Evolutionary conservation across 2,113 vertebrate species (phyloP), one percentile per base, ranked within the genome.

Genomic region (Paralichthys olivaceus): DNA sequence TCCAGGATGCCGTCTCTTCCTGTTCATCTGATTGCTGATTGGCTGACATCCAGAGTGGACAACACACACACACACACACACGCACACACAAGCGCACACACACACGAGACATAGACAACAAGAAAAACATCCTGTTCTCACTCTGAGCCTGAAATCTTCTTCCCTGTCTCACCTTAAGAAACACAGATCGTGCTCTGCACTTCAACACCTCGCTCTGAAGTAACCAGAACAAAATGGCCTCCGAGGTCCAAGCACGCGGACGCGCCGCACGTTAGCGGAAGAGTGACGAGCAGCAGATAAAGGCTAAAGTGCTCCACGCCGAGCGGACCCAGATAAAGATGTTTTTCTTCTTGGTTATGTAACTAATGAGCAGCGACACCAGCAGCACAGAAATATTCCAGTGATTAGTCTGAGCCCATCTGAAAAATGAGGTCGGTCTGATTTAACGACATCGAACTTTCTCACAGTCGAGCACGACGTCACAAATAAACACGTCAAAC

Each of bases 61-160:
- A 65, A 58, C 43, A 12, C 60, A 47, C 67, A 68, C 75, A 68
- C 73, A 45, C 7, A 65, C 69, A 55, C 66, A 19, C 60, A 47
- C 68, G 66, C 76, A 63, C 74, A 72, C 65, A 66, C 60, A 64
- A n/a, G n/a, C n/a, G n/a, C n/a, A 69, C 76, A 63, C 74, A 72
- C 65, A 66, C 60, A 64, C 15, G 34, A 82, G 57, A 87, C 72
- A 87, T 54, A 89, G 73, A 80, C 43, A 7, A 57, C 19, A 60
- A 73, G 72, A 86, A 83, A 89, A 89, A 91, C 87, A 89, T 89
- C 85, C 87, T 90, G 89, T 82, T 82, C 88, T 86, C 79, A 80
- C 86, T 74, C 51, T 4, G 40, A 43, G 12, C 40, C 40, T 43
- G 49, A n/a, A 11, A n/a, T n/a, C 49, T 2, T 53, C 49, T 6